phyloP scores from a whole-genome alignment of 2,888 invertebrate species.

The Exephanes ischioxanthus region DNA sequence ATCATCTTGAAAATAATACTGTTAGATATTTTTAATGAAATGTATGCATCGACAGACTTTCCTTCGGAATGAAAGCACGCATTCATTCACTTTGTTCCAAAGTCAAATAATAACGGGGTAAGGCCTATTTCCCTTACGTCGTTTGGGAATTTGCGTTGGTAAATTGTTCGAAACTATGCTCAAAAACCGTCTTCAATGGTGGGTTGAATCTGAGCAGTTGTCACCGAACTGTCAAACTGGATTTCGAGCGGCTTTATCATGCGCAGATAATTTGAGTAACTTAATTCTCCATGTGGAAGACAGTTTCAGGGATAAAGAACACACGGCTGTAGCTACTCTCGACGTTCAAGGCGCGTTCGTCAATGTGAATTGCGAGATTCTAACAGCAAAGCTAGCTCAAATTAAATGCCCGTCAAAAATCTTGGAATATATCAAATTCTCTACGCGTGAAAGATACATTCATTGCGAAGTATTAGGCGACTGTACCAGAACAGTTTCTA shows the following conservation, averaged over 20 bases:
- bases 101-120: constrained; percentile 52
- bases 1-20: constrained; percentile 53
- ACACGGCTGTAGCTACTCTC: constrained; percentile 57
- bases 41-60: no score
- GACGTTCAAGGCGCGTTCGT: constrained; percentile 69
- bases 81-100: constrained; percentile 65
- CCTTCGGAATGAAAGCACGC: constrained; percentile 35
- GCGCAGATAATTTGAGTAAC: constrained; percentile 60
- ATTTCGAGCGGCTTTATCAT: constrained; percentile 63
- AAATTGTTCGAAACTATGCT: constrained; percentile 70
- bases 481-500: constrained; percentile 23
- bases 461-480: constrained; percentile 12
- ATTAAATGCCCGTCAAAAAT: constrained; percentile 37
- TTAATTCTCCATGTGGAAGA: constrained; percentile 26
- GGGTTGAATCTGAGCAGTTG: constrained; percentile 60
- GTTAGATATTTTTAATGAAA: constrained; percentile 62
- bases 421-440: constrained; percentile 38
- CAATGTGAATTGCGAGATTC: constrained; percentile 63
- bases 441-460: constrained; percentile 28
- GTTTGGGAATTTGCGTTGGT: constrained; percentile 61
- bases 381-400: constrained; percentile 44
- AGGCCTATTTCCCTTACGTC: constrained; percentile 66
- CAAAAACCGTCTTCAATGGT: constrained; percentile 65
- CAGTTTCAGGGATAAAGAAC: constrained; percentile 22
- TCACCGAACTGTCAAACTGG: constrained; percentile 62